These are phyloP conservation scores for Agapetus fuscipes DNA, from an alignment of 2,888 invertebrate species.

Conservation along the genomic window DNA sequence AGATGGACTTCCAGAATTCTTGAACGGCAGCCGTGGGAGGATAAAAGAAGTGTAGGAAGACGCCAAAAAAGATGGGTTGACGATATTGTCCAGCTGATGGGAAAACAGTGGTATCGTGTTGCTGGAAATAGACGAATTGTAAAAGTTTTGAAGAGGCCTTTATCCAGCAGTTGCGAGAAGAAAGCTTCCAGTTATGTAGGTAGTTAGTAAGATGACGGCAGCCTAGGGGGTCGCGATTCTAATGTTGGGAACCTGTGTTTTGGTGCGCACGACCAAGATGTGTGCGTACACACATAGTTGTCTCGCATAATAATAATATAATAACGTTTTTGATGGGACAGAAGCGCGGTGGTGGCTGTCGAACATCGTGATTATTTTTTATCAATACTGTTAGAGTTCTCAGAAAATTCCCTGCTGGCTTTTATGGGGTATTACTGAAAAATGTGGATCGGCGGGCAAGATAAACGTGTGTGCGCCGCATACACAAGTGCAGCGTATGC, in stretches of 20 bases:
- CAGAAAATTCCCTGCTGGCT: constrained; percentile 11
- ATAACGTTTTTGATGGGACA: not conserved
- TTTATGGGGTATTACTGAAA: constrained; percentile 17
- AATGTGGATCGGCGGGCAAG: constrained; percentile 12
- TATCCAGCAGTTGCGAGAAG: no score
- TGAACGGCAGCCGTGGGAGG: no score
- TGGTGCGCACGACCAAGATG: no score
- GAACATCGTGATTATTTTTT: constrained; percentile 16
- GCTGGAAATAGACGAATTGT: no score
- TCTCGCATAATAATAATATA: not conserved
- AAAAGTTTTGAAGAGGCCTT: no score
- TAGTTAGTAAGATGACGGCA: not conserved
- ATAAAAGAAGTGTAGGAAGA: no score
- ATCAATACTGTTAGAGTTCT: constrained; percentile 18
- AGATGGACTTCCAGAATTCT: no score
- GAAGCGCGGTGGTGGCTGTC: constrained; percentile 7
- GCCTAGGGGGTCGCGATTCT: not conserved
- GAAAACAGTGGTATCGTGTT: no score
- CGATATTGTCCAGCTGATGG: no score
- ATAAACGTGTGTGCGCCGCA: constrained; percentile 15
- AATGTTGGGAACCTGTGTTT: no score
- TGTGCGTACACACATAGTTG: not conserved
- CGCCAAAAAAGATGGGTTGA: no score
- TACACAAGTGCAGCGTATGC: not conserved
- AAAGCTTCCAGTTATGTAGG: not conserved